Evolutionary conservation across 2,797 vertebrate genomes (phyloP).

Genomic region (Sphaeramia orbicularis): DNA sequence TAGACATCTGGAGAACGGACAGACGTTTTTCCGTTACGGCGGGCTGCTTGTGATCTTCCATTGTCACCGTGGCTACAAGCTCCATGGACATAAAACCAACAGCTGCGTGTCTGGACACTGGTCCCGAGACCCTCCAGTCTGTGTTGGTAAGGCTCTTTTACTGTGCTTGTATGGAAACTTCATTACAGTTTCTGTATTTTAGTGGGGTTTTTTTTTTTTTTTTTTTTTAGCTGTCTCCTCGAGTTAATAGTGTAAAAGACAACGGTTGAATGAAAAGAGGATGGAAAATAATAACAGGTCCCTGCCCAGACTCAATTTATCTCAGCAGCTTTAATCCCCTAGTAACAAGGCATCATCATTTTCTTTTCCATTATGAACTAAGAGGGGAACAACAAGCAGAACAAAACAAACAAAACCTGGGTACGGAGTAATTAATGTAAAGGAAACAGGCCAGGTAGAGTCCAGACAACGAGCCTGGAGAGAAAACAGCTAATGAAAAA

Average conservation of each 20-base stretch:
- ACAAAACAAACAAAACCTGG: no score
- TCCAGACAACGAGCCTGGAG: no score
- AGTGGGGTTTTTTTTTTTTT: not conserved
- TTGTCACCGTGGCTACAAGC: constrained; percentile 78
- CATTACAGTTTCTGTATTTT: not conserved
- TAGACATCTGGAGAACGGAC: constrained; percentile 79
- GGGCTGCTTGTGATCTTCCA: constrained; percentile 80
- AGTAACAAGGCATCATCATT: no score
- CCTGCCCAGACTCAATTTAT: not conserved
- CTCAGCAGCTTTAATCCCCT: no score
- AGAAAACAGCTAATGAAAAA: no score
- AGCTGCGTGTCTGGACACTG: constrained; percentile 82
- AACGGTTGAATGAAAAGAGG: not conserved
- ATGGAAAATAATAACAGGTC: not conserved
- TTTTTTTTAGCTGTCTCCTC: not conserved
- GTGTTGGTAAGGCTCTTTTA: constrained; percentile 74
- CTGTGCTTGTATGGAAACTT: not conserved
- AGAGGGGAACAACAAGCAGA: no score
- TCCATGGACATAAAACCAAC: constrained; percentile 80
- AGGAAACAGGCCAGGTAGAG: no score
- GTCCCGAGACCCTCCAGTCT: constrained; percentile 78
- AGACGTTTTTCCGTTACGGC: constrained; percentile 81
- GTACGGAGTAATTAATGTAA: no score
- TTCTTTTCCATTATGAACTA: no score
- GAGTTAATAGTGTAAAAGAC: no score